Conservation (phyloP, 2,888 invertebrate genomes). For the Panorpa germanica region DNA sequence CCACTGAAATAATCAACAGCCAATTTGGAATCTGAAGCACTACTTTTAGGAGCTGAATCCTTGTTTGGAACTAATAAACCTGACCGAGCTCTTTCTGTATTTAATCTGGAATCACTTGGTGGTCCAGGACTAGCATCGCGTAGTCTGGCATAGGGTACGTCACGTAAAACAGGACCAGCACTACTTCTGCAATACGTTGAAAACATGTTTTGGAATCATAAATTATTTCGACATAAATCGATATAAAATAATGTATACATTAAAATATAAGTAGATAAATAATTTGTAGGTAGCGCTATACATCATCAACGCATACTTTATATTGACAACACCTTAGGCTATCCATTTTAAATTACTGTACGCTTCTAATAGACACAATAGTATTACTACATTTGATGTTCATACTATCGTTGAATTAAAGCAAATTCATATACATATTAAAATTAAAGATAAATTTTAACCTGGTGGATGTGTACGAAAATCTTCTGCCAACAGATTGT, state of each 20-base stretch:
- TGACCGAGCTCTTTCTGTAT: constrained; percentile 7
- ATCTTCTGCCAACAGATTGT: no score
- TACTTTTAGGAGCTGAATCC: constrained; percentile 62
- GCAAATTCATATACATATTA: no score
- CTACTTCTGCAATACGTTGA: no score
- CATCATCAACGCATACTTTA: constrained; percentile 8
- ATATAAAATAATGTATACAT: no score
- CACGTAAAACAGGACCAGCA: no score
- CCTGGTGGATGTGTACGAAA: constrained; percentile 40
- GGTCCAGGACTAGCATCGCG: constrained; percentile 41
- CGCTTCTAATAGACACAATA: no score
- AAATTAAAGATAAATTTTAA: constrained; percentile 16
- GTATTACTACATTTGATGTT: no score
- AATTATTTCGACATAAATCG: no score
- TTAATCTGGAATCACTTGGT: constrained; percentile 21
- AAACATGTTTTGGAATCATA: no score
- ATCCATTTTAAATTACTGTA: no score
- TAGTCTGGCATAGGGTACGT: constrained; percentile 65
- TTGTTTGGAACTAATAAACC: constrained; percentile 33
- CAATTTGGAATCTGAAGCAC: constrained; percentile 69
- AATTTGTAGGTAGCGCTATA: constrained; percentile 10
- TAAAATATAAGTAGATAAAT: no score
- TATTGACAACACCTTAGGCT: constrained; percentile 10
- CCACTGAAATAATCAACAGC: constrained; percentile 54
- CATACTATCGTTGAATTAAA: no score